Evolutionary conservation across 2,888 invertebrate species (phyloP).

Genomic region (Atherix ibis): DNA sequence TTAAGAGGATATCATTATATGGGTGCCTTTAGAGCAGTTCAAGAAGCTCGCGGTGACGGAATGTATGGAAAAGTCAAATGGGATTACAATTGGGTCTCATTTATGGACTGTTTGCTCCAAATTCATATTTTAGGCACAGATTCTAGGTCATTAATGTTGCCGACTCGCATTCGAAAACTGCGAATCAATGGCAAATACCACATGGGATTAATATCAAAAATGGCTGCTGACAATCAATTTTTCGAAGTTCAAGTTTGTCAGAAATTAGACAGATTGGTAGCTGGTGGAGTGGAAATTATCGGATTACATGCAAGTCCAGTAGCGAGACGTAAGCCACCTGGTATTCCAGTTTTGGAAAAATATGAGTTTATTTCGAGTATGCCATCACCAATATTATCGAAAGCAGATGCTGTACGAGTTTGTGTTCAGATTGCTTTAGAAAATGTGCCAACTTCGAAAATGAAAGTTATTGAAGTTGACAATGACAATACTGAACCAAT

Average conservation of each 20-base stretch:
- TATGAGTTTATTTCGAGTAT: slow-evolving; percentile 55
- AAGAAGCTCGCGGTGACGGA: slow-evolving; percentile 25
- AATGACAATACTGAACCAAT: slow-evolving; percentile 36
- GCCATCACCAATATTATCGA: slow-evolving; percentile 17
- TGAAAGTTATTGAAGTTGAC: slow-evolving; percentile 43
- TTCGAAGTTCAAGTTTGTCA: slow-evolving; percentile 24
- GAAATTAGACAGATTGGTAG: slow-evolving; percentile 31
- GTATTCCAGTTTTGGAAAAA: slow-evolving; percentile 61
- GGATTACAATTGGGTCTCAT: slow-evolving; percentile 74
- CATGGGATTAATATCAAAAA: slow-evolving; percentile 34
- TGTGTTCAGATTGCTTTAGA: slow-evolving; percentile 58
- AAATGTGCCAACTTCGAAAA: slow-evolving; percentile 45
- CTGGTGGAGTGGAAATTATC: slow-evolving; percentile 62
- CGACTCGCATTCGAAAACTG: slow-evolving; percentile 55
- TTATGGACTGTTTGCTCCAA: slow-evolving; percentile 81
- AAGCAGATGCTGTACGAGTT: slow-evolving; percentile 39
- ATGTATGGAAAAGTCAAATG: slow-evolving; percentile 36
- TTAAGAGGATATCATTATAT: slow-evolving; percentile 52
- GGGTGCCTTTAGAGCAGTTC: slow-evolving; percentile 24
- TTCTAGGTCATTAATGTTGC: slow-evolving; percentile 53
- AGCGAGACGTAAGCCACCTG: slow-evolving; percentile 47
- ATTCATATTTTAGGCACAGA: slow-evolving; percentile 55
- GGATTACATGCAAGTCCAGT: slow-evolving; percentile 65
- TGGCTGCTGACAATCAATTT: slow-evolving; percentile 21
- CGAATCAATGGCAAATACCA: slow-evolving; percentile 51